phyloP scores from a whole-genome alignment of 2,113 vertebrate species.

The Sialia sialis region DNA sequence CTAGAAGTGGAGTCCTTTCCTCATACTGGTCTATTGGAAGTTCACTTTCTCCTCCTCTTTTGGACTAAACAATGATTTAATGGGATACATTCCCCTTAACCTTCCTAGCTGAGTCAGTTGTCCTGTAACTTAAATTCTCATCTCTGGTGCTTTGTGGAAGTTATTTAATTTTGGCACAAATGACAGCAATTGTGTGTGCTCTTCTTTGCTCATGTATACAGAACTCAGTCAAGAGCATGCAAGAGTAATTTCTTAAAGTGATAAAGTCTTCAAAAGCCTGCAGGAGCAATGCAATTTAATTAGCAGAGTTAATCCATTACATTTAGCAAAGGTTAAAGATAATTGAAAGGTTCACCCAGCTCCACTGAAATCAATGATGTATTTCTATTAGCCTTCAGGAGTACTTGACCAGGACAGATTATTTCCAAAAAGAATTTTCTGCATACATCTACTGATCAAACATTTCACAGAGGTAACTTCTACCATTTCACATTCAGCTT shows the following conservation, averaged over 20 bases:
- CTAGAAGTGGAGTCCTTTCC: background rate
- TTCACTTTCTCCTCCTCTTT: background rate
- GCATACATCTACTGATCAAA: background rate
- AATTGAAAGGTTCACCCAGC: background rate
- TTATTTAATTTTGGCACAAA: background rate
- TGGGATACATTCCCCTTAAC: background rate
- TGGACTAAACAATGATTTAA: background rate
- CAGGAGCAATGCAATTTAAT: background rate
- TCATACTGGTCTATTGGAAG: background rate
- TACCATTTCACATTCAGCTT: background rate
- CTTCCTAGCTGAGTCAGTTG: background rate
- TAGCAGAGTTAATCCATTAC: background rate
- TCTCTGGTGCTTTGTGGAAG: background rate
- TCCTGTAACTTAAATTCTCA: background rate
- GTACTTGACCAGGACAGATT: background rate
- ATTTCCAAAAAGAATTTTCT: background rate
- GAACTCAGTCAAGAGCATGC: background rate
- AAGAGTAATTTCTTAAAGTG: background rate
- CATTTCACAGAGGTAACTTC: background rate
- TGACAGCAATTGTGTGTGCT: background rate
- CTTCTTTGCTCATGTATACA: background rate
- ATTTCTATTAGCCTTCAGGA: background rate
- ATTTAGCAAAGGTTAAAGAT: background rate
- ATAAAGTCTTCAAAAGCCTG: constrained; percentile 8
- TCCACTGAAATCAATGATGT: background rate